Percentiles rank a stretch among this genome's conserved stretches.
Conservation (phyloP, 2,888 invertebrate genomes). For the Acanthosepion esculentum region DNA sequence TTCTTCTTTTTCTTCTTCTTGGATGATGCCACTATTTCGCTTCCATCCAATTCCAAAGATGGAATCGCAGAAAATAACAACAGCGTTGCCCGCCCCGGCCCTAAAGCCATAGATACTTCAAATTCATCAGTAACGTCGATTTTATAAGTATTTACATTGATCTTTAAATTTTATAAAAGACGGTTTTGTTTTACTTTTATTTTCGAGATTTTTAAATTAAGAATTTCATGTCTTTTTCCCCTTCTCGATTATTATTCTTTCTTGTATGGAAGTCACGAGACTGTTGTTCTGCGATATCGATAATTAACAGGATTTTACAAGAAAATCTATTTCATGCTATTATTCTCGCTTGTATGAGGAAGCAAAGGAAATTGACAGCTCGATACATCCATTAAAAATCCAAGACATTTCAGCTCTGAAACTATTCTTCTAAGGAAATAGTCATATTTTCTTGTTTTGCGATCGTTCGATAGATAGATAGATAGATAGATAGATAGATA, state of each 20-base stretch:
- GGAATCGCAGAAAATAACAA: neutral
- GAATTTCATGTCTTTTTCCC: neutral
- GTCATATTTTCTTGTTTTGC: neutral
- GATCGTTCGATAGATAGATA: neutral
- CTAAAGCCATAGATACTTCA: neutral
- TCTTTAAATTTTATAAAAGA: neutral
- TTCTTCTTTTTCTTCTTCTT: neutral
- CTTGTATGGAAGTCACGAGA: neutral
- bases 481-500: neutral
- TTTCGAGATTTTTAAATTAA: too few species aligned
- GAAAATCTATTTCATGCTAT: too few species aligned
- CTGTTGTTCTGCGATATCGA: neutral
- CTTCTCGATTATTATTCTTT: neutral
- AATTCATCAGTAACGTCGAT: neutral
- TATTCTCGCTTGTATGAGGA: neutral
- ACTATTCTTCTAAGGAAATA: neutral
- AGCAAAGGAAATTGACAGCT: neutral
- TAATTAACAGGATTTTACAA: too few species aligned
- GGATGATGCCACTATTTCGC: neutral
- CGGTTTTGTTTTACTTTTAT: neutral
- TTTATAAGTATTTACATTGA: neutral
- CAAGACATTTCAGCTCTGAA: neutral
- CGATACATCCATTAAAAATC: neutral
- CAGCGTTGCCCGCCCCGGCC: neutral
- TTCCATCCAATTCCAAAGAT: constrained; percentile 6